These are phyloP conservation scores for Zaprionus nigranus DNA, from an alignment of 1,140 invertebrate species.

Conservation along the genomic window DNA sequence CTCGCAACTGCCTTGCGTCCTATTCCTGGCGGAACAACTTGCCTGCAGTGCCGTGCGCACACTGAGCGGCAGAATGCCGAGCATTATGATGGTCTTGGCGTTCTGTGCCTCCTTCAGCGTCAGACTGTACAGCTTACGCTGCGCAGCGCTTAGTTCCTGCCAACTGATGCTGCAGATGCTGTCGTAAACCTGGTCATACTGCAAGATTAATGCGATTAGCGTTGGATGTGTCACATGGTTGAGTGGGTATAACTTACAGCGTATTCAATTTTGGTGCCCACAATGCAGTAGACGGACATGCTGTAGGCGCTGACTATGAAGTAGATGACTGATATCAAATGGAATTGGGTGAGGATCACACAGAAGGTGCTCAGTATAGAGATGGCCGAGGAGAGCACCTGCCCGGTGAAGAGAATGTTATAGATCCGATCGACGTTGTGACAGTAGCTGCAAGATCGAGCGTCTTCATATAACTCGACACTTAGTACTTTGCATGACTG, in stretches of 20 bases:
- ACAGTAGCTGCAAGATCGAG: constrained; percentile 42
- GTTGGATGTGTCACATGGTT: neutral
- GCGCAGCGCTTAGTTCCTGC: constrained; percentile 44
- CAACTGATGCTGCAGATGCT: constrained; percentile 50
- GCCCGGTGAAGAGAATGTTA: constrained; percentile 53
- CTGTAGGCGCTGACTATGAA: constrained; percentile 58
- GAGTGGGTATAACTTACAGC: constrained; percentile 29
- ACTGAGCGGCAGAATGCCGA: constrained; percentile 39
- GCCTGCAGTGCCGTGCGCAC: constrained; percentile 28
- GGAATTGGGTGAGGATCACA: constrained; percentile 48
- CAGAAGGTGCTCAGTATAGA: constrained; percentile 52
- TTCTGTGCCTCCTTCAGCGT: constrained; percentile 42
- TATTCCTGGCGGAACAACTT: neutral
- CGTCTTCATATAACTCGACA: neutral
- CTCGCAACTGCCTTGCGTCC: neutral
- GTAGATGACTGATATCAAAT: constrained; percentile 49
- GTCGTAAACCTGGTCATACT: constrained; percentile 61
- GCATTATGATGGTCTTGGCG: constrained; percentile 22
- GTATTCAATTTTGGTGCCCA: constrained; percentile 67
- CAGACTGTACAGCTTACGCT: constrained; percentile 49
- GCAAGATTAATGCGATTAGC: constrained; percentile 9
- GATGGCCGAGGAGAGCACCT: constrained; percentile 54
- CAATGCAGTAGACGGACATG: constrained; percentile 63
- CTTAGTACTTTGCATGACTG: neutral
- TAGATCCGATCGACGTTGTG: constrained; percentile 45